phyloP scores from a whole-genome alignment of 2,113 vertebrate genomes.

The Lanius collurio region DNA sequence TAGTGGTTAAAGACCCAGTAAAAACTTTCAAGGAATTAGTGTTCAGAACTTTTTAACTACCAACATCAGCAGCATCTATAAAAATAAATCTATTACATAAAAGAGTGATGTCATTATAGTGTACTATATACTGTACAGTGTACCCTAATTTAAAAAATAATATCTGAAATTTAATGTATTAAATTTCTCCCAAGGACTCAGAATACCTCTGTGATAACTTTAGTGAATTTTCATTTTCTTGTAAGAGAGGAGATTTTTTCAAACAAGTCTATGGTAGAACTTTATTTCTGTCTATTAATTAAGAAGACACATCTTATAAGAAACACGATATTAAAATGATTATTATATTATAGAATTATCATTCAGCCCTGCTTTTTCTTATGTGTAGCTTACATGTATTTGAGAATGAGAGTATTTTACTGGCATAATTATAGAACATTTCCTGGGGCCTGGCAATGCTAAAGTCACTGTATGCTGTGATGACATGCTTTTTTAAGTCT shows the following conservation, averaged over 20 bases:
- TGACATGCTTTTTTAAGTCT: background rate
- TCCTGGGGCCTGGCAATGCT: background rate
- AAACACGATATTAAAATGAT: background rate
- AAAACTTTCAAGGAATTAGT: background rate
- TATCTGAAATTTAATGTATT: background rate
- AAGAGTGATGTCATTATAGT: background rate
- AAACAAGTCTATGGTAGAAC: background rate
- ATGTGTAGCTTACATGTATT: accelerated
- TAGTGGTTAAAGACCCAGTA: background rate
- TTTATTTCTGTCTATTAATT: background rate
- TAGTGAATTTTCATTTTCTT: background rate
- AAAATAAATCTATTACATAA: background rate
- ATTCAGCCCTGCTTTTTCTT: background rate
- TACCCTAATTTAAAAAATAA: background rate
- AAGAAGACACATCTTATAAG: background rate
- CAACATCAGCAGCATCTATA: background rate
- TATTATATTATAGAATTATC: background rate
- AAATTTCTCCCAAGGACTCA: background rate
- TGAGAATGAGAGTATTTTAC: background rate
- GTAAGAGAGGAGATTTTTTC: background rate
- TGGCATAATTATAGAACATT: background rate
- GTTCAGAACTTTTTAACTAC: background rate
- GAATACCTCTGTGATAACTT: background rate
- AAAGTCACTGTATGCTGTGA: background rate
- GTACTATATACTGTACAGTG: too few species aligned